Evolutionary conservation across 2,888 invertebrate genomes (phyloP).

Genomic region (Tenthredo distinguenda): DNA sequence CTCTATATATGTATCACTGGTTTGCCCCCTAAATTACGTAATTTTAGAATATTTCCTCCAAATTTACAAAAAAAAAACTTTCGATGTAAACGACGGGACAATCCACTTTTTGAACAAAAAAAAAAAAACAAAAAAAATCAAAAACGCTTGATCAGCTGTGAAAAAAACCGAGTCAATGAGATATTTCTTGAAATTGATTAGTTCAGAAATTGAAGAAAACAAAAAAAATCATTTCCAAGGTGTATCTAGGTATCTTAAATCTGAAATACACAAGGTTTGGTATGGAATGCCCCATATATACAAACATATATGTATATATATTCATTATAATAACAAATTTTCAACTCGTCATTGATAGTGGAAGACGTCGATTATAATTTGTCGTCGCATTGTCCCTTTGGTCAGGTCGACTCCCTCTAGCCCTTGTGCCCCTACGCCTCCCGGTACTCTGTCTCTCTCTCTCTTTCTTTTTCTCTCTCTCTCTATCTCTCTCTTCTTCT

Average conservation of each 20-base stretch:
- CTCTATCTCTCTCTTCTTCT: neutral
- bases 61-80: too few relatives aligned
- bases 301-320: too few relatives aligned
- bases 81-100: too few relatives aligned
- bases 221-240: neutral
- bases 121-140: too few relatives aligned
- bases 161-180: too few relatives aligned
- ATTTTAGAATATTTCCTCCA: too few relatives aligned
- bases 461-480: neutral
- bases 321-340: neutral
- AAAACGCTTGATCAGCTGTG: too few relatives aligned
- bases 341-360: neutral
- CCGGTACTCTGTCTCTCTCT: conserved; percentile 31
- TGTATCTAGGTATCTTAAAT: neutral
- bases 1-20: too few relatives aligned
- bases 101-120: too few relatives aligned
- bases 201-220: too few relatives aligned
- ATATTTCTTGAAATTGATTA: too few relatives aligned
- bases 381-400: conserved; percentile 30
- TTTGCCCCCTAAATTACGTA: too few relatives aligned
- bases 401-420: conserved; percentile 11
- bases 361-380: neutral
- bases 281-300: neutral
- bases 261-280: neutral
- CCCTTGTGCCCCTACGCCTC: conserved; percentile 19